These are phyloP conservation scores for Potamarius usumacintae DNA, from an alignment of 2,113 vertebrate species.

Conservation along the genomic window DNA sequence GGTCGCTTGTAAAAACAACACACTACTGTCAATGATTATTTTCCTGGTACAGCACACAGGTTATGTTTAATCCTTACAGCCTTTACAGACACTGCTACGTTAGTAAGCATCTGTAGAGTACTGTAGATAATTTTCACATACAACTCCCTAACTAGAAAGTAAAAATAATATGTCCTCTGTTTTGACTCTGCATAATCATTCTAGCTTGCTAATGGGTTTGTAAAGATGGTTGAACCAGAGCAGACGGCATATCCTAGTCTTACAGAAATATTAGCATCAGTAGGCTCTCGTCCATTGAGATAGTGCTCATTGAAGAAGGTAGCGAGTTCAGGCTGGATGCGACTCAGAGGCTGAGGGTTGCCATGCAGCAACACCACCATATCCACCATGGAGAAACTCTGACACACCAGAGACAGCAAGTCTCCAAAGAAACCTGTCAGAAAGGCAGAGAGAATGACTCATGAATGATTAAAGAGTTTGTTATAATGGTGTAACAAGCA, in stretches of 20 bases:
- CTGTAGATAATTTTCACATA: background rate
- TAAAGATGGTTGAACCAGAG: background rate
- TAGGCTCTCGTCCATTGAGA: slow-evolving; percentile 82
- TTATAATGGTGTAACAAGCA: background rate
- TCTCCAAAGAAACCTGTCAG: slow-evolving; percentile 86
- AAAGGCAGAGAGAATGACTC: background rate
- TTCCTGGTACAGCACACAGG: background rate
- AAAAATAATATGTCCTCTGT: background rate
- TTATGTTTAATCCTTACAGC: background rate
- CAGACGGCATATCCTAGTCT: slow-evolving; percentile 36
- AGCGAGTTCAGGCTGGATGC: slow-evolving; percentile 85
- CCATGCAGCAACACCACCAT: slow-evolving; percentile 90
- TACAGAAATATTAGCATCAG: slow-evolving; percentile 83
- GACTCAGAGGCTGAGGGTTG: slow-evolving; percentile 84
- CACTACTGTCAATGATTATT: too few species aligned
- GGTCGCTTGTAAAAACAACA: background rate
- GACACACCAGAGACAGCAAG: slow-evolving; percentile 85
- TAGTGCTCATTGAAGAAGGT: slow-evolving; percentile 88
- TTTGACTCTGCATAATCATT: background rate
- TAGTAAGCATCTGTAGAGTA: background rate
- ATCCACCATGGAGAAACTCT: slow-evolving; percentile 90
- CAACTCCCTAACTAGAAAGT: background rate
- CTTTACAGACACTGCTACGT: background rate
- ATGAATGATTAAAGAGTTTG: background rate
- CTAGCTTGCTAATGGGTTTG: background rate